Evolutionary conservation across 2,797 vertebrate species (phyloP).

Genomic region (Botia almorhae): DNA sequence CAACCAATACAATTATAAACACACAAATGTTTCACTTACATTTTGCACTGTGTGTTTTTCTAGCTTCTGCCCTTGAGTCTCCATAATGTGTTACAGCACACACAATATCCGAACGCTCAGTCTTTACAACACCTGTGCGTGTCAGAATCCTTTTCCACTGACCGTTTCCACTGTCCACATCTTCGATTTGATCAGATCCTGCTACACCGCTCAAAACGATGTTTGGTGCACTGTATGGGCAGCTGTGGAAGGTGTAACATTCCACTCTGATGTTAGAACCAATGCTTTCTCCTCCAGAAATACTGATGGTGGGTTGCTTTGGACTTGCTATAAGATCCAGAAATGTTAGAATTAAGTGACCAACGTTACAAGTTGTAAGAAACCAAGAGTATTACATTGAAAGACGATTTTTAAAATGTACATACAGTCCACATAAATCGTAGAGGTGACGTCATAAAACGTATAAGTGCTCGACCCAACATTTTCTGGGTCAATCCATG

Average conservation of each 20-base stretch:
- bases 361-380: too few species aligned
- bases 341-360: background rate
- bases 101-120: background rate
- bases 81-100: conserved; percentile 41
- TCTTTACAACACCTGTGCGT: background rate
- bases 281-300: background rate
- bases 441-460: conserved; percentile 67
- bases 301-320: background rate
- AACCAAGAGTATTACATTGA: background rate
- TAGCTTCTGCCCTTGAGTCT: background rate
- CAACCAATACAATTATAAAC: too few species aligned
- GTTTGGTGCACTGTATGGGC: conserved; percentile 19
- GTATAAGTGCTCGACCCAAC: conserved; percentile 28
- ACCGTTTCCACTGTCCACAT: background rate
- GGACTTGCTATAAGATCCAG: background rate
- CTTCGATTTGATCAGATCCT: background rate
- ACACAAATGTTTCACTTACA: too few species aligned
- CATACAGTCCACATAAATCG: conserved; percentile 62
- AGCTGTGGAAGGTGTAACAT: conserved; percentile 26
- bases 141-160: conserved; percentile 28
- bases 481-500: conserved; percentile 73
- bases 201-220: conserved; percentile 23
- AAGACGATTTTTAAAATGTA: background rate
- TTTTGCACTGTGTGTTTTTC: too few species aligned
- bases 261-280: background rate